phyloP scores from a whole-genome alignment of 2,113 vertebrate species.

The Erinaceus europaeus region DNA sequence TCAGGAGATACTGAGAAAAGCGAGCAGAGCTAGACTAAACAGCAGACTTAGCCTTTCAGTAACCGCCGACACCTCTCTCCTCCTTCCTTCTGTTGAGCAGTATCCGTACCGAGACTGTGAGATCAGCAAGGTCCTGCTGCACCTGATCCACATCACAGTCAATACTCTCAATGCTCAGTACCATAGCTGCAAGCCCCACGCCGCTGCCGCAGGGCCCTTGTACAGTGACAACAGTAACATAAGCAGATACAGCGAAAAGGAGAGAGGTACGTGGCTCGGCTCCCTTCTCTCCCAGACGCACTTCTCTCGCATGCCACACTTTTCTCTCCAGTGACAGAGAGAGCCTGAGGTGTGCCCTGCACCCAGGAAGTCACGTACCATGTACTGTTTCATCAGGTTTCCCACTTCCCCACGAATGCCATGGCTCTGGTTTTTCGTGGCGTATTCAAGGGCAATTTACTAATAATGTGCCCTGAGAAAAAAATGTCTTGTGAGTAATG shows the following conservation, averaged over 20 bases:
- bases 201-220: conserved; percentile 93
- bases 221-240: conserved; percentile 99
- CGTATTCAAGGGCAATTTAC: not conserved
- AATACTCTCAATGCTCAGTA: conserved; percentile 98
- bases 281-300: not conserved
- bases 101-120: conserved; percentile 99
- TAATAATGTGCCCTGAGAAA: not conserved
- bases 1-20: not conserved
- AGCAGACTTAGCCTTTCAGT: not conserved
- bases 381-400: not conserved
- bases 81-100: conserved; percentile 80
- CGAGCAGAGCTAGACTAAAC: not conserved
- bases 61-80: not conserved
- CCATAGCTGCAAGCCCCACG: conserved; percentile 98
- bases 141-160: conserved; percentile 98
- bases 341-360: not conserved
- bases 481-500: not conserved
- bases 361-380: not conserved
- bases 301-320: not conserved
- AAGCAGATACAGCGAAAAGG: conserved; percentile 98
- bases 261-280: conserved; percentile 89
- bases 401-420: not conserved
- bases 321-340: conserved; percentile 26
- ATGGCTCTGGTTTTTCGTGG: not conserved
- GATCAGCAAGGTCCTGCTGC: conserved; percentile 94